Percentiles rank a stretch among this genome's conserved stretches.
phyloP scores from a whole-genome alignment of 2,888 invertebrate genomes.

The Clanis bilineata region DNA sequence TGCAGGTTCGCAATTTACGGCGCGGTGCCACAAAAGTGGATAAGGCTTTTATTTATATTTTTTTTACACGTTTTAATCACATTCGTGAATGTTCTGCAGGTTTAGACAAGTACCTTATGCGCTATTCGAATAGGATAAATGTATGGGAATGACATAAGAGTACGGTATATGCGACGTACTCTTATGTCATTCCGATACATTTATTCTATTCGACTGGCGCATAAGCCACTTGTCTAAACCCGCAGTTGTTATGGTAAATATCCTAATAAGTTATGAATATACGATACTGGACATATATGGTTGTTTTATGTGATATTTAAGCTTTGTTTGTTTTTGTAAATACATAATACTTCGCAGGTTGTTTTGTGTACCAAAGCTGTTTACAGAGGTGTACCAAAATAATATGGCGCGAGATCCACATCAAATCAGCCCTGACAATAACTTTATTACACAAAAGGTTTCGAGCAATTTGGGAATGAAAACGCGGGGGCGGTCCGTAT shows the following conservation, averaged over 20 bases:
- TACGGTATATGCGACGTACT: too few species aligned
- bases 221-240: too few species aligned
- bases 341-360: neutral
- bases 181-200: too few species aligned
- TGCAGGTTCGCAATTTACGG: conserved; percentile 41
- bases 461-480: conserved; percentile 63
- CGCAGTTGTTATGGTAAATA: too few species aligned
- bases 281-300: neutral
- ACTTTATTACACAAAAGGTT: conserved; percentile 70
- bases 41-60: conserved; percentile 38
- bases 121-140: too few species aligned
- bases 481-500: conserved; percentile 53
- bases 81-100: neutral
- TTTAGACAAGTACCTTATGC: too few species aligned
- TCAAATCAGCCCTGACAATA: conserved; percentile 74
- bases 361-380: neutral
- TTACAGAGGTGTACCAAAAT: conserved; percentile 24
- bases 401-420: conserved; percentile 44
- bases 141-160: too few species aligned
- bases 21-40: conserved; percentile 37
- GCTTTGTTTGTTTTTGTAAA: neutral
- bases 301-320: too few species aligned
- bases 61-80: neutral
- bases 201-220: too few species aligned
- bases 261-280: neutral